Evolutionary conservation across 2,888 invertebrate species (phyloP).

Genomic region (Spialia ferax): DNA sequence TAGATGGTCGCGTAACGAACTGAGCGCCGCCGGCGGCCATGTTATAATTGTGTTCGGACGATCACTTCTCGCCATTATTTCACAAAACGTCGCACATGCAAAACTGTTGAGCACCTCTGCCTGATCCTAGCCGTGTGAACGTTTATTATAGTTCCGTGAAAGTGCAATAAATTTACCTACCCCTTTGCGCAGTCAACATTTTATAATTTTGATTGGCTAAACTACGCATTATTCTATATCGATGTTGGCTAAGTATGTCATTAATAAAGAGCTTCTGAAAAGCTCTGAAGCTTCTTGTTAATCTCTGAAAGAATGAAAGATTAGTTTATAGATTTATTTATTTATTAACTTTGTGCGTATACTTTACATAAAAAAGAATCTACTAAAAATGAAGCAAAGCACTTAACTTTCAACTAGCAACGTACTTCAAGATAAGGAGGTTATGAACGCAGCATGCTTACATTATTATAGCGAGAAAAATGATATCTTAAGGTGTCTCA

Average conservation of each 20-base stretch:
- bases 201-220: too few relatives aligned
- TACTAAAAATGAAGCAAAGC: conserved; percentile 13
- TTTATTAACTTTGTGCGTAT: too few relatives aligned
- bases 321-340: too few relatives aligned
- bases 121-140: conserved; percentile 45
- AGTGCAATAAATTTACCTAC: neutral
- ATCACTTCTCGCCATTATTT: conserved; percentile 45
- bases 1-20: conserved; percentile 61
- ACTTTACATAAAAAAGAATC: neutral
- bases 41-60: conserved; percentile 68
- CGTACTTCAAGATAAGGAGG: conserved; percentile 26
- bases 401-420: conserved; percentile 2
- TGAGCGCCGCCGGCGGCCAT: conserved; percentile 64
- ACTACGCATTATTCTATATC: too few relatives aligned
- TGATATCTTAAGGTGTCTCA: conserved; percentile 63
- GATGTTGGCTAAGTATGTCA: too few relatives aligned
- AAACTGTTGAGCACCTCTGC: conserved; percentile 27
- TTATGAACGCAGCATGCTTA: conserved; percentile 44
- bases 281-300: too few relatives aligned
- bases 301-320: too few relatives aligned
- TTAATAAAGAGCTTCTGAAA: neutral
- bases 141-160: conserved; percentile 27
- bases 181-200: too few relatives aligned
- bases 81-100: conserved; percentile 41
- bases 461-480: conserved; percentile 48